Evolutionary conservation across 1,140 invertebrate genomes (phyloP).

Genomic region (Drosophila azteca): DNA sequence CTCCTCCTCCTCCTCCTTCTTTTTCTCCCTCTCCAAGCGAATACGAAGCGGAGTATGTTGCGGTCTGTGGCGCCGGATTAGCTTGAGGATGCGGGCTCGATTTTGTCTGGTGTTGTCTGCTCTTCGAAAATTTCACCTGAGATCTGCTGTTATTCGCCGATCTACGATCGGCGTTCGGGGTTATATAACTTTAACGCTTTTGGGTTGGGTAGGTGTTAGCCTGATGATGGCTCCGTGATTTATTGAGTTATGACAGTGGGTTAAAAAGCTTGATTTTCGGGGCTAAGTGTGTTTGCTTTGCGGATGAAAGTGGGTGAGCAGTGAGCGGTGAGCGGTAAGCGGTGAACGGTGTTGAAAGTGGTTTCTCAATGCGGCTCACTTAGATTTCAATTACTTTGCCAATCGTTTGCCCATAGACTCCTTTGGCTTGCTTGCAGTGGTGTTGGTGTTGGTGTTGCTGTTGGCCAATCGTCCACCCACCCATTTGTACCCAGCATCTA

Average conservation of each 20-base stretch:
- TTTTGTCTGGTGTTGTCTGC: conserved; percentile 29
- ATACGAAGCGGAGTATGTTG: conserved; percentile 21
- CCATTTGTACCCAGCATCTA: background rate
- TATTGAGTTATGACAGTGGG: conserved; percentile 78
- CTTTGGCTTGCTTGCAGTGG: background rate
- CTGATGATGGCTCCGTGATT: conserved; percentile 63
- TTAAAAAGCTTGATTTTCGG: conserved; percentile 51
- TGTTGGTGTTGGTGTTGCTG: background rate
- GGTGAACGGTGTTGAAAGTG: conserved; percentile 7
- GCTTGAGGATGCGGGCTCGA: conserved; percentile 74
- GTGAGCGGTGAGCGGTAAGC: conserved; percentile 28
- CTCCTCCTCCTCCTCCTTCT: conserved; percentile 16
- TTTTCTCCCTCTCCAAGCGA: conserved; percentile 21
- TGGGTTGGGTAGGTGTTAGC: conserved; percentile 79
- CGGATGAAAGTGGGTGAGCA: conserved; percentile 57
- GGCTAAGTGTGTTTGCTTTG: conserved; percentile 72
- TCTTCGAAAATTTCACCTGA: conserved; percentile 50
- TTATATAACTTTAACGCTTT: conserved; percentile 29
- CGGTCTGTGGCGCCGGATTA: conserved; percentile 78
- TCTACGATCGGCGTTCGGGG: background rate
- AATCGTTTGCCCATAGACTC: conserved; percentile 43
- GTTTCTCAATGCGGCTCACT: background rate
- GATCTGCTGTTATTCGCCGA: conserved; percentile 15
- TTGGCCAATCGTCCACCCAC: conserved; percentile 27
- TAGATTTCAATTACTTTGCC: conserved; percentile 29